These are phyloP conservation scores for Melanocharis versteri DNA, from an alignment of 2,113 vertebrate species.

Conservation along the genomic window DNA sequence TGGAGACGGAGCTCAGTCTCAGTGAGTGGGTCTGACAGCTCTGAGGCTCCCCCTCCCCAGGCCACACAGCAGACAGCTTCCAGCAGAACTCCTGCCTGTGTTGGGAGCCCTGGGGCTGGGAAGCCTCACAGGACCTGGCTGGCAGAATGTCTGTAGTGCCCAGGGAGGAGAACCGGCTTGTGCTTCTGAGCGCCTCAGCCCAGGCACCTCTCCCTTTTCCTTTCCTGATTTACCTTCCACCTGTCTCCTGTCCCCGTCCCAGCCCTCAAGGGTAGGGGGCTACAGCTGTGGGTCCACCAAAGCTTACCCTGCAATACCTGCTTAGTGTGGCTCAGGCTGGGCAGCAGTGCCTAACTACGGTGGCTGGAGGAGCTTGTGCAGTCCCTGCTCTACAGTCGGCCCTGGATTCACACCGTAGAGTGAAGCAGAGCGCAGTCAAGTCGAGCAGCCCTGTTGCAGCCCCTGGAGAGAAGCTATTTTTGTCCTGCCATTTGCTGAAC, in stretches of 20 bases:
- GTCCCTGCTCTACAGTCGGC: background rate
- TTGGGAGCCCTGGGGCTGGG: background rate
- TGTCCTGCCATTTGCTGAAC: background rate
- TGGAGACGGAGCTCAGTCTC: background rate
- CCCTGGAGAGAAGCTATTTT: constrained; percentile 41
- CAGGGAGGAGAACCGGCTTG: background rate
- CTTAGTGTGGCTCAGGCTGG: background rate
- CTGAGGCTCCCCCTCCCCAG: background rate
- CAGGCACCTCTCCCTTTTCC: background rate
- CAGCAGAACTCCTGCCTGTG: background rate
- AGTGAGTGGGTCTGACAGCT: background rate
- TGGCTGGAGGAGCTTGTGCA: background rate
- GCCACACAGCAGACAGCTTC: accelerated
- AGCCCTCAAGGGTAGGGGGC: background rate
- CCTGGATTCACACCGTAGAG: background rate
- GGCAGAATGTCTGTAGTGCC: background rate
- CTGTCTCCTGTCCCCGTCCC: background rate
- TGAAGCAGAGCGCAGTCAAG: background rate
- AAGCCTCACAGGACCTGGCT: background rate
- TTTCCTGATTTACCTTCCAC: background rate
- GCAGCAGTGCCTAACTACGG: background rate
- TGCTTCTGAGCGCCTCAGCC: background rate
- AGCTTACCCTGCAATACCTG: background rate
- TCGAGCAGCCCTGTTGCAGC: background rate
- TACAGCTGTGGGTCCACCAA: background rate